Percentiles rank a stretch among this genome's conserved stretches.
These are phyloP conservation scores for Aphodius granarius DNA, from an alignment of 2,888 invertebrate genomes.

Conservation along the genomic window DNA sequence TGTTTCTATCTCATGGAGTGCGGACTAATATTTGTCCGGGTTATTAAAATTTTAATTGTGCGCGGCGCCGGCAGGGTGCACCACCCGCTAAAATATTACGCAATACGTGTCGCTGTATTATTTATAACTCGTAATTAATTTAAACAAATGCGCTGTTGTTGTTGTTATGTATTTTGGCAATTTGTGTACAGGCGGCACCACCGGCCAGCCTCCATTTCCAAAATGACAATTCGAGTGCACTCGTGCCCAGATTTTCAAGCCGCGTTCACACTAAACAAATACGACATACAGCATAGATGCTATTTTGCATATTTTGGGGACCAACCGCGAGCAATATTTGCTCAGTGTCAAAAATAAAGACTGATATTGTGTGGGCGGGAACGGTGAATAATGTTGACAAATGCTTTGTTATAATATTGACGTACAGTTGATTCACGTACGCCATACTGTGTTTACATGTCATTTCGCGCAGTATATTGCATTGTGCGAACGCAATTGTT, in stretches of 20 bases:
- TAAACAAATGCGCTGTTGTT: slow-evolving; percentile 15
- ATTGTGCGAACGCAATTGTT: neutral
- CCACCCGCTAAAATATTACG: slow-evolving; percentile 7
- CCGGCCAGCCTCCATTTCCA: neutral
- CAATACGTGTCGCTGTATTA: slow-evolving; percentile 15
- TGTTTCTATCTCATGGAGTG: neutral
- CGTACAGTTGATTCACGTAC: neutral
- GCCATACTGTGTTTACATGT: neutral
- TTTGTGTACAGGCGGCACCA: neutral
- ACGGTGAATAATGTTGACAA: neutral
- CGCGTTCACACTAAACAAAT: neutral
- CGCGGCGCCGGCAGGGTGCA: neutral
- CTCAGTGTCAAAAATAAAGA: neutral
- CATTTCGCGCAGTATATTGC: neutral
- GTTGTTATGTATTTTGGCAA: slow-evolving; percentile 8
- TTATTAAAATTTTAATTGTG: neutral
- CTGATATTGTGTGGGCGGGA: neutral
- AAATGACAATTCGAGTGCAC: neutral
- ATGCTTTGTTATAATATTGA: neutral
- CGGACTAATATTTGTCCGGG: neutral
- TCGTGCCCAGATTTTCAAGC: neutral
- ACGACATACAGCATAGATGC: neutral
- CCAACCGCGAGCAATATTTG: neutral
- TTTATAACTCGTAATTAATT: slow-evolving; percentile 16
- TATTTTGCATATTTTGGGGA: too few relatives aligned